A percentile compares a stretch with the other conserved stretches of the same genome.
Conservation (phyloP, 2,113 vertebrate genomes). For the Gymnorhina tibicen region DNA sequence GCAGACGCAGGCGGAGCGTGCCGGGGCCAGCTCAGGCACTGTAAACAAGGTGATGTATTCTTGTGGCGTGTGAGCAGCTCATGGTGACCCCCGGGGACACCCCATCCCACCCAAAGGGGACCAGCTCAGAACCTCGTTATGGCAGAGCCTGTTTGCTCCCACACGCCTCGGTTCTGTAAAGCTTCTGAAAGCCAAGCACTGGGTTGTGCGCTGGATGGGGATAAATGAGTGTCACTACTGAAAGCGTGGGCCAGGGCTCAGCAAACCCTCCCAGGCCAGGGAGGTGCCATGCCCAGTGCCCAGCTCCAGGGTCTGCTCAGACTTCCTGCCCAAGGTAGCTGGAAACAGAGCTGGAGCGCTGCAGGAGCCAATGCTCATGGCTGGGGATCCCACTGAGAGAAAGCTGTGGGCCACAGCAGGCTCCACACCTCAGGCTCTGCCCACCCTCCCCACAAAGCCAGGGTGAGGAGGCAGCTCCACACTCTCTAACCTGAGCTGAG, state of each 20-base stretch:
- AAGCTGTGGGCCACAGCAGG: background rate
- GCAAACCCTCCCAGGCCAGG: background rate
- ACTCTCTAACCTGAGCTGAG: background rate
- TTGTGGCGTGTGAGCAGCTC: fast-evolving
- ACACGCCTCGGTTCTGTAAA: background rate
- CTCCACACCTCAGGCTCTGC: background rate
- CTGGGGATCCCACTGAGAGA: background rate
- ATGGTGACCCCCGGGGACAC: background rate
- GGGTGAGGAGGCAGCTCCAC: background rate
- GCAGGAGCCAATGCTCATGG: background rate
- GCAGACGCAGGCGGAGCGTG: background rate
- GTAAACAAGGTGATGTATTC: background rate
- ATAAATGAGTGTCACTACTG: background rate
- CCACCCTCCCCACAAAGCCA: fast-evolving
- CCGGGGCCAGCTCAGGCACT: slow-evolving; percentile 3
- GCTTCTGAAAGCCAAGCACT: background rate
- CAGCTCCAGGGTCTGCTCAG: background rate
- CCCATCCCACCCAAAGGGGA: background rate
- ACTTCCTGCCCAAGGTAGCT: background rate
- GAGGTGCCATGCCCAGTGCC: background rate
- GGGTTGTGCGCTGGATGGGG: background rate
- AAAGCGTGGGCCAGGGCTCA: background rate
- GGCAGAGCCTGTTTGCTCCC: background rate
- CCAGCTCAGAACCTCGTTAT: background rate
- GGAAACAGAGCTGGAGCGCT: background rate